Evolutionary conservation across 2,797 vertebrate species (phyloP).

Genomic region (Sebastes nivosus): DNA sequence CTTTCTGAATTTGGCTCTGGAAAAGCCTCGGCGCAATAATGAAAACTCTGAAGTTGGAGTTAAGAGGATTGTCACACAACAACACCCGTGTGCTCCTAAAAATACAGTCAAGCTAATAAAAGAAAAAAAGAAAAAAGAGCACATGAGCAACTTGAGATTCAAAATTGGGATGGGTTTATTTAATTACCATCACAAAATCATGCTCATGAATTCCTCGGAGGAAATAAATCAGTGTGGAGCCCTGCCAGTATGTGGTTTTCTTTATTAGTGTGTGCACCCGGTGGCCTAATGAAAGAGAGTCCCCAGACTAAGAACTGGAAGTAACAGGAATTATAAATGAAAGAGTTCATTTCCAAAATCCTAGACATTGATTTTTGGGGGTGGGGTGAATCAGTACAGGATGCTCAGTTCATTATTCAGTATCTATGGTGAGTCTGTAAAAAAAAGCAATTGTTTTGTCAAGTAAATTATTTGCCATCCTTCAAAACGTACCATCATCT

Average conservation of each 20-base stretch:
- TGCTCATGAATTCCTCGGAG: conserved; percentile 55
- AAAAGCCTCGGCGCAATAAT: conserved; percentile 37
- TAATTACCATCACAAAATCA: conserved; percentile 65
- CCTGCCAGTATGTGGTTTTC: conserved; percentile 43
- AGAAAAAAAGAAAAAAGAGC: neutral
- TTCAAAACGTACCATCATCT: conserved; percentile 30
- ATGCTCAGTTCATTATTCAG: conserved; percentile 26
- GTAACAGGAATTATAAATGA: conserved; percentile 37
- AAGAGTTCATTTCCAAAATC: conserved; percentile 42
- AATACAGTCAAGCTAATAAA: conserved; percentile 62
- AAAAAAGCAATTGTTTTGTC: conserved; percentile 31
- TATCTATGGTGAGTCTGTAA: conserved; percentile 5
- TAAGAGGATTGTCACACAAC: conserved; percentile 57
- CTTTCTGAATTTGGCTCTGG: conserved; percentile 32
- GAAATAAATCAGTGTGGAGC: conserved; percentile 49
- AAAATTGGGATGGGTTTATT: conserved; percentile 53
- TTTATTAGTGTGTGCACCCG: conserved; percentile 57
- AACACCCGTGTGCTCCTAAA: conserved; percentile 45
- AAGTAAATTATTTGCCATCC: conserved; percentile 15
- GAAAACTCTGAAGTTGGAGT: conserved; percentile 53
- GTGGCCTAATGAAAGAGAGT: conserved; percentile 53
- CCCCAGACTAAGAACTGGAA: conserved; percentile 35
- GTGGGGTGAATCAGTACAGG: conserved; percentile 12
- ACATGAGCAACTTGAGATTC: conserved; percentile 47
- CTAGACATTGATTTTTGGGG: neutral